Percentiles rank a stretch among this genome's conserved stretches.
phyloP scores from a whole-genome alignment of 1,140 invertebrate genomes.

The Oedothorax gibbosus region DNA sequence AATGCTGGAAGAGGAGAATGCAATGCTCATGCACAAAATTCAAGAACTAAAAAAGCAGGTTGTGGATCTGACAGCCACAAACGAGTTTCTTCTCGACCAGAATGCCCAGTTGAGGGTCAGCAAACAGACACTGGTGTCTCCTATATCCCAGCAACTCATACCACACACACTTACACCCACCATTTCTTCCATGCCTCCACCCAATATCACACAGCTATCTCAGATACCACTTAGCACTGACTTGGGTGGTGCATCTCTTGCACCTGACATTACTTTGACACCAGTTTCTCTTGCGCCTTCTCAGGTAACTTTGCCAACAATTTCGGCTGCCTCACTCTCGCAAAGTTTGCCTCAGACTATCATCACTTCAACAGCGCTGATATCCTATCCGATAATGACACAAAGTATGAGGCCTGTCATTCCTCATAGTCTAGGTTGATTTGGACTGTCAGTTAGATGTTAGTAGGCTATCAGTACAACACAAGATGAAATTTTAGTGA shows the following conservation, averaged over 20 bases:
- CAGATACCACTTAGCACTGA: conserved; percentile 66
- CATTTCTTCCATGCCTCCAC: conserved; percentile 45
- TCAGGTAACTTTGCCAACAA: conserved; percentile 68
- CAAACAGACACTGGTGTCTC: conserved; percentile 70
- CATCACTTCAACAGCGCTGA: conserved; percentile 72
- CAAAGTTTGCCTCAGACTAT: conserved; percentile 66
- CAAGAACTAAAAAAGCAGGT: conserved; percentile 81
- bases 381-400: conserved; percentile 81
- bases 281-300: conserved; percentile 67
- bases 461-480: neutral
- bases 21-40: conserved; percentile 77
- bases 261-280: conserved; percentile 65
- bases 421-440: conserved; percentile 64
- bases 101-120: conserved; percentile 81
- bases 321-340: conserved; percentile 63
- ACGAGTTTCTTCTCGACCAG: conserved; percentile 84
- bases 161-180: conserved; percentile 53
- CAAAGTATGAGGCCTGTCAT: conserved; percentile 70
- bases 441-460: neutral
- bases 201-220: conserved; percentile 52
- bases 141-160: conserved; percentile 55
- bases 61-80: conserved; percentile 80
- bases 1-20: conserved; percentile 80
- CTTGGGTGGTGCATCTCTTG: conserved; percentile 68
- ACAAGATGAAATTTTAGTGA: neutral